Evolutionary conservation across 2,888 invertebrate genomes (phyloP).

Genomic region (Apotomis betuletana): DNA sequence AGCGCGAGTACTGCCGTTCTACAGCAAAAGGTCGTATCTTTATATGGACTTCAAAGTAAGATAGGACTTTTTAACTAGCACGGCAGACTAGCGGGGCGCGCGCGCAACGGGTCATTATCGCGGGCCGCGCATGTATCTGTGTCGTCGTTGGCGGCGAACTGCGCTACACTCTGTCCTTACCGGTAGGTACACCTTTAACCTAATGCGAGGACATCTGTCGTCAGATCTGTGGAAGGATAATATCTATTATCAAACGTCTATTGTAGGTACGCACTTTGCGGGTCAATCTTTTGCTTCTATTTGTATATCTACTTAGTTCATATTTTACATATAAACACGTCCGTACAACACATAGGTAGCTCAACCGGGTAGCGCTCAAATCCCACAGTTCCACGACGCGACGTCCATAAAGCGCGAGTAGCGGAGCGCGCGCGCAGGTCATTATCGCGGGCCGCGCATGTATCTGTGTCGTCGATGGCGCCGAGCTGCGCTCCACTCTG

Average conservation of each 20-base stretch:
- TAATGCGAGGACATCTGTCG: constrained; percentile 13
- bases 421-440: constrained; percentile 12
- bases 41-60: no score
- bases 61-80: no score
- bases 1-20: not conserved
- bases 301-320: not conserved
- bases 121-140: constrained; percentile 27
- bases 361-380: not conserved
- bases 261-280: constrained; percentile 1
- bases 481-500: constrained; percentile 25
- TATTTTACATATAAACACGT: no score
- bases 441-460: constrained; percentile 28
- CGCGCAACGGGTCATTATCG: constrained; percentile 26
- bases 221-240: constrained; percentile 8
- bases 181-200: constrained; percentile 20
- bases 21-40: no score
- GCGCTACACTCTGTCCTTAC: constrained; percentile 15
- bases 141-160: constrained; percentile 25
- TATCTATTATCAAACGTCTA: not conserved
- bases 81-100: constrained; percentile 2
- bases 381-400: not conserved
- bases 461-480: constrained; percentile 31
- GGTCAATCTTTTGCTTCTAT: not conserved
- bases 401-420: constrained; percentile 18
- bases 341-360: no score